Evolutionary conservation across 2,797 vertebrate species (phyloP).

Genomic region (Sebastes matsubarae): DNA sequence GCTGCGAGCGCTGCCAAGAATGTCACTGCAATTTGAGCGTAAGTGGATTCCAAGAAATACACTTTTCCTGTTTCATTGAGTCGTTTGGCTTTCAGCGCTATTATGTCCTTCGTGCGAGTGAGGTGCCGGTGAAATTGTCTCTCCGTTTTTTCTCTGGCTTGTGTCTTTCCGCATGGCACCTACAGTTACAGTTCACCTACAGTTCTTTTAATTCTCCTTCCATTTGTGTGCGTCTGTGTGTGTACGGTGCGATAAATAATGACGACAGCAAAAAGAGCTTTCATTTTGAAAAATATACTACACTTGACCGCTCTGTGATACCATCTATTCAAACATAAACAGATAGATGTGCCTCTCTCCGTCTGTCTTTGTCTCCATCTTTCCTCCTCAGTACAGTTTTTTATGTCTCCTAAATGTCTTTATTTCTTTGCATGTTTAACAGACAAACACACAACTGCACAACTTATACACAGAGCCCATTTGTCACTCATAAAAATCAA

Average conservation of each 20-base stretch:
- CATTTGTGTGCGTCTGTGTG: background rate
- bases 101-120: constrained; percentile 65
- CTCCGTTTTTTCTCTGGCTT: constrained; percentile 37
- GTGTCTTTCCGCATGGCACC: constrained; percentile 48
- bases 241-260: constrained; percentile 16
- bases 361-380: background rate
- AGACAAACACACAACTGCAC: background rate
- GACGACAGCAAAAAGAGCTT: constrained; percentile 16
- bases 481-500: background rate
- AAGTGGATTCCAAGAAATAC: constrained; percentile 78
- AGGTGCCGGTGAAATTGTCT: constrained; percentile 56
- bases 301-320: constrained; percentile 24
- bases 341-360: constrained; percentile 12
- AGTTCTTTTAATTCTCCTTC: constrained; percentile 19
- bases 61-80: constrained; percentile 75
- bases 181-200: constrained; percentile 45
- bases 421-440: background rate
- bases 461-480: background rate
- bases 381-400: background rate
- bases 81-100: constrained; percentile 72
- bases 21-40: constrained; percentile 74
- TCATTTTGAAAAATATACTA: constrained; percentile 43
- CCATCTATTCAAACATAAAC: constrained; percentile 38
- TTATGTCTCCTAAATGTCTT: background rate
- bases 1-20: constrained; percentile 68